Evolutionary conservation across 2,113 vertebrate species (phyloP), one percentile per base, ranked within the genome.

Genomic region (Calonectris borealis): DNA sequence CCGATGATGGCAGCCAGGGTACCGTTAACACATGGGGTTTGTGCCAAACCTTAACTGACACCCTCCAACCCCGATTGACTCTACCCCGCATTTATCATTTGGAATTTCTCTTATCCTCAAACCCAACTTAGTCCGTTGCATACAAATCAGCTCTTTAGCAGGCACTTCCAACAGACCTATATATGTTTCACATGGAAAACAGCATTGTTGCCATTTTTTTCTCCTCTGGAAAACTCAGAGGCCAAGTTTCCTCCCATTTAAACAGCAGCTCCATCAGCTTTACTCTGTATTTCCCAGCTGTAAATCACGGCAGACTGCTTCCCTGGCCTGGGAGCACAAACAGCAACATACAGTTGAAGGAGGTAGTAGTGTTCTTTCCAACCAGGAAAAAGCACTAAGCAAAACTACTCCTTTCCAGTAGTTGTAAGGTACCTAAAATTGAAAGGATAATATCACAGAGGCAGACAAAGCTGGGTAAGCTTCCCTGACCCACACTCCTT

Each of bases 11-110:
- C 29, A 85, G 46, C 72, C 49, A 86, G 51, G 76, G 60, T 42
- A 82, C 62, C 2, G 0, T 52, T 60, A 86, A 55, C 42, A 34
- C 9, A 5, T 3, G 11, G 48, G n/a, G 17, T 68, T 62, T 38
- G 48, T 76, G 51, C 49, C 61, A 55, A 86, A n/a, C 49, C 76
- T 83, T 85, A 83, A 48, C 20, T 16, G 20, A 38, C 24, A 64
- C 17, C 16, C 32, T 71, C 64, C 54, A 52, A 77, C 78, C 34
- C 61, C 0, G 0, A 21, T 0, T 38, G 32, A 73, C 26, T 88
- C n/a, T 77, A 44, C 16, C 11, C 34, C 46, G 22, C 22, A 29
- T 78, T 46, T 46, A 70, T 57, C 21, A 46, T 57, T 88, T 46
- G 38, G 48, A 70, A 82, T 91, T 73, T 91, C 57, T 90, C 44